Base-by-base conservation (phyloP, 2,113 vertebrate species). In the Nesogale talazaci region DNA sequence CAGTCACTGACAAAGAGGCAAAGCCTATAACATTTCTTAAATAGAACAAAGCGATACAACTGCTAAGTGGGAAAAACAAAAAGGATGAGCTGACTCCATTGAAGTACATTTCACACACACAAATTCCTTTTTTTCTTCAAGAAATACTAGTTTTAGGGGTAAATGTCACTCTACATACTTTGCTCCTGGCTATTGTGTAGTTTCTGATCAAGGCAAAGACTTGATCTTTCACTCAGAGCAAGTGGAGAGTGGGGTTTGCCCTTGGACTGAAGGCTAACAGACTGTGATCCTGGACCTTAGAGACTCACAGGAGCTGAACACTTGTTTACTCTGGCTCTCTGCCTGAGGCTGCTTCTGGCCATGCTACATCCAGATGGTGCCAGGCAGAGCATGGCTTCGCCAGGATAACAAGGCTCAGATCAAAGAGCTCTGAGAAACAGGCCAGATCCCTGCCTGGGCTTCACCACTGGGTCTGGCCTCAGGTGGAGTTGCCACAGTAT, bases 201-300 rank as follows among this genome's bases (percentile, higher is more conserved):
- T 31, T 20, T 3, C 59, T 19, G 61, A 70, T 3, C 25, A 67
- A 76, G 57, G 14, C 6, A 46, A 46, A 52, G 61, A 36, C 40
- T 19, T 19, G 42, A 12, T 7, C 42, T 56, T 56, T 23, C 34
- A 22, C 27, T 20, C 5, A 23, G 29, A 36, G 52, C 12, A 27
- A 4, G 25, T 20, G 12, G 40, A 77, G 12, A 14, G 11, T 20
- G 25, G 16, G 20, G 7, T 20, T 38, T 59, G 72, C 9, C 31
- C 0, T 31, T 1, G 3, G 10, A 12, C 16, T 1, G 29, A 23
- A 67, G 27, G 34, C 15, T 1, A 2, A 1, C 59, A 3, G 79
- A 29, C 69, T 3, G 31, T 0, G 16, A 40, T 34, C 56, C 9
- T 6, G 4, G 72, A 11, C 15, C 29, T 61, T 2, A 3, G 4